These are phyloP conservation scores for Phylloscopus trochiloides DNA, from an alignment of 2,113 vertebrate species.

Conservation along the genomic window DNA sequence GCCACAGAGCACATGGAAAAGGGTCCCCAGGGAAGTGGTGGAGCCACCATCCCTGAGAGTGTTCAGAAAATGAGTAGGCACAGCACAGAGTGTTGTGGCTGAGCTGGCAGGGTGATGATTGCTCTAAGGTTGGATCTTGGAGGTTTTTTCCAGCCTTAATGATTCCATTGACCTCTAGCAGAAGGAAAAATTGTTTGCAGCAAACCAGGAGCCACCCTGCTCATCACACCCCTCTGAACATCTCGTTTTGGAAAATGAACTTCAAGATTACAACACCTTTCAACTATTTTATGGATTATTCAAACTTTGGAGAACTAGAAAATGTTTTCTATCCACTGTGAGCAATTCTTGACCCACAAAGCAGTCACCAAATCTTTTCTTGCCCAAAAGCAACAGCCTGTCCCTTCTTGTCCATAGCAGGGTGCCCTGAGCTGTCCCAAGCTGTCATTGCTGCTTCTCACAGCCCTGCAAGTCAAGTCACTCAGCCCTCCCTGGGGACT, in stretches of 20 bases:
- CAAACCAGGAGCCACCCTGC: background rate
- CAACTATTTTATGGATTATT: background rate
- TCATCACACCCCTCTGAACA: background rate
- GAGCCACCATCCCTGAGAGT: background rate
- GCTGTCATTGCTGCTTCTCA: background rate
- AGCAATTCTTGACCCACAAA: background rate
- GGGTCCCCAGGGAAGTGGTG: background rate
- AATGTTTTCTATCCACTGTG: background rate
- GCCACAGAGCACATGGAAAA: background rate
- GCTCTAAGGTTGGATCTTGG: background rate
- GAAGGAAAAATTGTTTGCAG: background rate
- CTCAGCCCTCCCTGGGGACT: background rate
- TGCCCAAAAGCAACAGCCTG: background rate
- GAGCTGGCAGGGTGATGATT: background rate
- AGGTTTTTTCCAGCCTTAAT: background rate
- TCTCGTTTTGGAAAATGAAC: background rate
- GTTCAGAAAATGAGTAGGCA: background rate
- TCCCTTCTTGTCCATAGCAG: background rate
- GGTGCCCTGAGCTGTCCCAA: fast-evolving
- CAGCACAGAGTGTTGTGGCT: background rate
- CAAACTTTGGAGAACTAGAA: background rate
- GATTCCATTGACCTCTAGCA: background rate
- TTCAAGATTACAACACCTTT: background rate
- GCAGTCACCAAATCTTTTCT: background rate
- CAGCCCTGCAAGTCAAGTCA: background rate